phyloP scores from a whole-genome alignment of 2,113 vertebrate genomes.

The Arizona elegans region DNA sequence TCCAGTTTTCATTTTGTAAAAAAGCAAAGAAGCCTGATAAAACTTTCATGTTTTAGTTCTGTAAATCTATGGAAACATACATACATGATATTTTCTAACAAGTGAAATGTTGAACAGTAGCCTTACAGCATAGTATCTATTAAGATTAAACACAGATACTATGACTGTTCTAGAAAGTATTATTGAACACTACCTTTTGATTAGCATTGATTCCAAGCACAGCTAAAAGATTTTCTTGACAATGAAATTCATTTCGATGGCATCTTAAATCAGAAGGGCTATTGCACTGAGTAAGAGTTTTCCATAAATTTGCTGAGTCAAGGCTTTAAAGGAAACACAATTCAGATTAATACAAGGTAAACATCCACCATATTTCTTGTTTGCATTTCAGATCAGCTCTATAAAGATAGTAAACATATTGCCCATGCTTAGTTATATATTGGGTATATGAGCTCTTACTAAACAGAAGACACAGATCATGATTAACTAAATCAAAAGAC shows the following conservation, averaged over 20 bases:
- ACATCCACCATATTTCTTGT: rapidly evolving
- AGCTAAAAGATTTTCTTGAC: slow-evolving; percentile 59
- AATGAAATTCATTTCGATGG: slow-evolving; percentile 61
- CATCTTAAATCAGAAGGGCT: slow-evolving; percentile 25
- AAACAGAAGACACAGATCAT: not conserved
- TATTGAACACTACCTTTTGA: slow-evolving; percentile 61
- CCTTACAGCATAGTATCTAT: not conserved
- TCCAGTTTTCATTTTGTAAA: not conserved
- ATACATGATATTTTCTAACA: not conserved
- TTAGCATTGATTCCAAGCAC: slow-evolving; percentile 67
- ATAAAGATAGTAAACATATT: not conserved
- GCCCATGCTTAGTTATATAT: not conserved
- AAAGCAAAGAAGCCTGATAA: not conserved
- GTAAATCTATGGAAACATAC: not conserved
- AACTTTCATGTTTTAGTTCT: not conserved
- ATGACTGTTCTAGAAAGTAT: slow-evolving; percentile 20
- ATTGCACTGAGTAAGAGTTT: slow-evolving; percentile 56
- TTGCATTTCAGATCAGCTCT: not conserved
- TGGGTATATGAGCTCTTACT: not conserved
- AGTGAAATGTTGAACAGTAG: not conserved
- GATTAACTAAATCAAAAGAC: slow-evolving; percentile 7
- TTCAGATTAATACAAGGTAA: not conserved
- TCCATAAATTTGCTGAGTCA: slow-evolving; percentile 61
- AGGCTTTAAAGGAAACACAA: slow-evolving; percentile 53
- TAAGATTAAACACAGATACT: not conserved